phyloP scores from a whole-genome alignment of 2,113 vertebrate genomes.

The Megatriorchis doriae region DNA sequence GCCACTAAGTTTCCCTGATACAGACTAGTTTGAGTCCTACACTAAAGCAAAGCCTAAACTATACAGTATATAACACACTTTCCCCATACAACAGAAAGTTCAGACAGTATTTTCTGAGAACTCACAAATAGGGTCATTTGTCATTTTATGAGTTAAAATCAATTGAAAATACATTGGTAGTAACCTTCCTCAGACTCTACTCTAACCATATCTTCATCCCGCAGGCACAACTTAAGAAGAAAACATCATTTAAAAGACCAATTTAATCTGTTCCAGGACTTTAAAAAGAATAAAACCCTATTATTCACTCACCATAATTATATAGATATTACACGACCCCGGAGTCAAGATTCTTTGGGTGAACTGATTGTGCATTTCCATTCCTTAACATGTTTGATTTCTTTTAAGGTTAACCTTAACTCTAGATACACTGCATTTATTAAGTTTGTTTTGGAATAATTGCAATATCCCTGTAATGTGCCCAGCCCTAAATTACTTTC shows the following conservation, averaged over 20 bases:
- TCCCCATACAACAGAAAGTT: not conserved
- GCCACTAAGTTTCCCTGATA: not conserved
- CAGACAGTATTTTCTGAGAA: not conserved
- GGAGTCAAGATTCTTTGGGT: not conserved
- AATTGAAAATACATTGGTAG: not conserved
- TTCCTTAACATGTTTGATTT: not conserved
- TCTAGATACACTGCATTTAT: not conserved
- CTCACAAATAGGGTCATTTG: not conserved
- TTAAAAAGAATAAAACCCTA: not conserved
- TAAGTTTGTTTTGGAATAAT: constrained; percentile 16
- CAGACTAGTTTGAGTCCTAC: not conserved
- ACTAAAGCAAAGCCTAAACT: not conserved
- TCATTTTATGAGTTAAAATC: constrained; percentile 2
- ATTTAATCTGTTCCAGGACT: not conserved
- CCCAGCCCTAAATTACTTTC: not conserved
- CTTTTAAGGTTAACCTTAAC: constrained; percentile 2
- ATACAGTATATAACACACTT: not conserved
- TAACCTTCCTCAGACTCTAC: not conserved
- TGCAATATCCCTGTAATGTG: not conserved
- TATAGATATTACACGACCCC: not conserved
- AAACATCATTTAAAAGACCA: not conserved
- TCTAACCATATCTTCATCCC: not conserved
- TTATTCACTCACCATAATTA: constrained; percentile 12
- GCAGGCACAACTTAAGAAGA: not conserved
- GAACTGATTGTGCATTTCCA: not conserved